Conservation (phyloP, 2,888 invertebrate genomes). For the Flexamia atlantica region DNA sequence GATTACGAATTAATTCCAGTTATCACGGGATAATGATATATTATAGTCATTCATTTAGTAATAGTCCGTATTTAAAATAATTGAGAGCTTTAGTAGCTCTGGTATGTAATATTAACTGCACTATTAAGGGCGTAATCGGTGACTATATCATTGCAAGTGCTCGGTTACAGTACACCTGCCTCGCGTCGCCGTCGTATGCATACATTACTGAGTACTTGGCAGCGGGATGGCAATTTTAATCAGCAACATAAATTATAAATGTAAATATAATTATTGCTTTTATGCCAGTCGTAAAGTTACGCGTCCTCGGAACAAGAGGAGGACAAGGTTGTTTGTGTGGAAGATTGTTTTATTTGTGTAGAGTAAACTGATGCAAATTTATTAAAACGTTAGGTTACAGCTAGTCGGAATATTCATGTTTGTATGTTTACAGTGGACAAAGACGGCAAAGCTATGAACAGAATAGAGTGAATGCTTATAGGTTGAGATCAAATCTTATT, state of each 20-base stretch:
- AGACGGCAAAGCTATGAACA: too few relatives aligned
- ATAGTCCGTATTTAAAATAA: slow-evolving; percentile 32
- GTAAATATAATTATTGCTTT: slow-evolving; percentile 18
- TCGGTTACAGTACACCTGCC: slow-evolving; percentile 24
- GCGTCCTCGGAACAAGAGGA: not conserved
- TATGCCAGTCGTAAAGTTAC: slow-evolving; percentile 5
- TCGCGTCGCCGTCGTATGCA: not conserved
- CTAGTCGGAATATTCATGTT: too few relatives aligned
- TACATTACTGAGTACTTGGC: slow-evolving; percentile 10
- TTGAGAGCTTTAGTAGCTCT: slow-evolving; percentile 5
- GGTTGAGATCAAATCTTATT: too few relatives aligned
- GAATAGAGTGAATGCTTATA: too few relatives aligned
- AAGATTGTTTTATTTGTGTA: not conserved
- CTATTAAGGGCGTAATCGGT: slow-evolving; percentile 15
- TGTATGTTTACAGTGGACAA: too few relatives aligned
- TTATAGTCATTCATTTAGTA: slow-evolving; percentile 22
- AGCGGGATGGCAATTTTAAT: not conserved
- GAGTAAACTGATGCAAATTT: not conserved
- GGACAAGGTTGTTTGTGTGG: not conserved
- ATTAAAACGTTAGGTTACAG: not conserved
- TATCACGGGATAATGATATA: not conserved
- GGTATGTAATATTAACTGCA: slow-evolving; percentile 39
- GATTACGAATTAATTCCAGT: not conserved
- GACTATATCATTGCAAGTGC: slow-evolving; percentile 34
- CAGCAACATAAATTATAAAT: slow-evolving; percentile 1